Conservation (phyloP, 2,888 invertebrate genomes). For the Antheraea assamensis region DNA sequence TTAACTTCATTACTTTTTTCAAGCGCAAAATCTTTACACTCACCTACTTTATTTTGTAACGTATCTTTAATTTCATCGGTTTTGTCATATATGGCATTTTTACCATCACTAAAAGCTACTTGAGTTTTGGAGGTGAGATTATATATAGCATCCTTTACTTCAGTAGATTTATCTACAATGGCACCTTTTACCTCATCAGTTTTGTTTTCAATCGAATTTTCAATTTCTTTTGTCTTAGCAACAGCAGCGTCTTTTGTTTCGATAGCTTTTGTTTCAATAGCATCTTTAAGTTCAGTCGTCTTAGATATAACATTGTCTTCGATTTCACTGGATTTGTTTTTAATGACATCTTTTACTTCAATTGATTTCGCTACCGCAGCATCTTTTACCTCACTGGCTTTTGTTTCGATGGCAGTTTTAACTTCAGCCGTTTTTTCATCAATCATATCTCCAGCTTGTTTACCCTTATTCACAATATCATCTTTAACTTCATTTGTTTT, state of each 20-base stretch:
- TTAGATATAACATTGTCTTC: conserved; percentile 43
- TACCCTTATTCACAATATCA: conserved; percentile 35
- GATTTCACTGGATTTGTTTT: conserved; percentile 45
- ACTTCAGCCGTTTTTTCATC: conserved; percentile 39
- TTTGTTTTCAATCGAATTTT: conserved; percentile 39
- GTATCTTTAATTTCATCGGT: conserved; percentile 27
- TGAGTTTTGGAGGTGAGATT: conserved; percentile 46
- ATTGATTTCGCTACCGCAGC: conserved; percentile 42
- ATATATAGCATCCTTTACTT: conserved; percentile 36
- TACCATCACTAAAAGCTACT: conserved; percentile 38
- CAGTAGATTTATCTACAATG: conserved; percentile 30
- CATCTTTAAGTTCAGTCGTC: conserved; percentile 40
- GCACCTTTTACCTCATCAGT: conserved; percentile 32
- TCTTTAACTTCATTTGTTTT: conserved; percentile 34
- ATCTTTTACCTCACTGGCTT: conserved; percentile 38
- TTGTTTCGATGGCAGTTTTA: conserved; percentile 38
- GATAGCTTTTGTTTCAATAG: conserved; percentile 31
- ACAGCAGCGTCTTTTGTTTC: conserved; percentile 36
- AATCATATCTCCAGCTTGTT: conserved; percentile 34
- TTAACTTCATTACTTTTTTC: conserved; percentile 32
- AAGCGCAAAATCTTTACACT: conserved; percentile 31
- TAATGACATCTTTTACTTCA: conserved; percentile 40
- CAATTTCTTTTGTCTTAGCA: conserved; percentile 37
- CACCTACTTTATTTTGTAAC: conserved; percentile 30
- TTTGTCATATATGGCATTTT: conserved; percentile 22